phyloP scores from a whole-genome alignment of 2,113 vertebrate species.

The Pagrus major region DNA sequence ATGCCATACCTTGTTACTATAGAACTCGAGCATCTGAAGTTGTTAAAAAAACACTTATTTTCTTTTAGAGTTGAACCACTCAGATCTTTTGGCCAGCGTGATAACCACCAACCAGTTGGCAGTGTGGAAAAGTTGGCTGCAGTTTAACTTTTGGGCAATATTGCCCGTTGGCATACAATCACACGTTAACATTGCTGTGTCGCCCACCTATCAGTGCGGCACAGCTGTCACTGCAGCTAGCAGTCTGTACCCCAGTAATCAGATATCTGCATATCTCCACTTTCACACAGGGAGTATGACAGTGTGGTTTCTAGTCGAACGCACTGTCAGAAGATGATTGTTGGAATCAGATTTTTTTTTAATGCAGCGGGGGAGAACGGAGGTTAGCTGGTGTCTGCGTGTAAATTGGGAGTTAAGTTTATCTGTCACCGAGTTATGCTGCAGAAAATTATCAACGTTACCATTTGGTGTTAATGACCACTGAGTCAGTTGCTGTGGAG shows the following conservation, averaged over 20 bases:
- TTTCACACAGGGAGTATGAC: slow-evolving; percentile 57
- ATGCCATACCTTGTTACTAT: neutral
- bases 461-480: slow-evolving; percentile 16
- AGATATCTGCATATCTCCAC: slow-evolving; percentile 73
- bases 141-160: slow-evolving; percentile 77
- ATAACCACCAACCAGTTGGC: slow-evolving; percentile 75
- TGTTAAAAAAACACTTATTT: slow-evolving; percentile 48
- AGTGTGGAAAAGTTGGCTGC: slow-evolving; percentile 76
- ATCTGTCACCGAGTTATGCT: slow-evolving; percentile 28
- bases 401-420: slow-evolving; percentile 19
- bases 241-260: slow-evolving; percentile 69
- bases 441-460: slow-evolving; percentile 20
- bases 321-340: slow-evolving; percentile 45
- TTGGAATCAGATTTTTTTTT: slow-evolving; percentile 42
- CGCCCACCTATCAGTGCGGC: slow-evolving; percentile 80
- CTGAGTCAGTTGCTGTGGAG: slow-evolving; percentile 19
- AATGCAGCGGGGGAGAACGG: slow-evolving; percentile 11
- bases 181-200: slow-evolving; percentile 73
- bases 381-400: slow-evolving; percentile 16
- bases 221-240: slow-evolving; percentile 77
- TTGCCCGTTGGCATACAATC: slow-evolving; percentile 78
- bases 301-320: slow-evolving; percentile 47
- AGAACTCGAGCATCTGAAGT: slow-evolving; percentile 36
- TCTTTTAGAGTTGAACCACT: slow-evolving; percentile 49
- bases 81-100: slow-evolving; percentile 62